Evolutionary conservation across 2,888 invertebrate species (phyloP).

Genomic region (Magallana nippona): DNA sequence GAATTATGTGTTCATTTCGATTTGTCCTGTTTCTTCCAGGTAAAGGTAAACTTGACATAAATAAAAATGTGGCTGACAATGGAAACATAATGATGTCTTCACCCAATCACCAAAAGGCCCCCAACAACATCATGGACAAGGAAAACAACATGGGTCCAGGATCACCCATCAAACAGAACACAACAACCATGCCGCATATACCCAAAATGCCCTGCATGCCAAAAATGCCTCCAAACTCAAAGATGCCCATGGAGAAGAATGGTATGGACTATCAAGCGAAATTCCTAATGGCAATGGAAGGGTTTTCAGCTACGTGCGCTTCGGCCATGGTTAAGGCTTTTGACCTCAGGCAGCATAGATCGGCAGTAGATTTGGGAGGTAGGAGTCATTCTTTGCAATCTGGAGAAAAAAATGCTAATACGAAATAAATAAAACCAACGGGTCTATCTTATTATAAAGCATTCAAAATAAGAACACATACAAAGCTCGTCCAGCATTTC

Average conservation of each 20-base stretch:
- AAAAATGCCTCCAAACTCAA: slow-evolving; percentile 43
- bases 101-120: slow-evolving; percentile 9
- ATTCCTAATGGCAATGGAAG: slow-evolving; percentile 68
- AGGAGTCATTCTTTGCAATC: slow-evolving; percentile 17
- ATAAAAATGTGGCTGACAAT: slow-evolving; percentile 50
- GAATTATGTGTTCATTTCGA: neutral
- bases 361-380: slow-evolving; percentile 71
- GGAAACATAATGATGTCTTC: slow-evolving; percentile 36
- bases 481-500: too few species aligned
- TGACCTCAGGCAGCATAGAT: slow-evolving; percentile 67
- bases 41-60: slow-evolving; percentile 47
- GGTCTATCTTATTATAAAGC: too few species aligned
- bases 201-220: slow-evolving; percentile 39
- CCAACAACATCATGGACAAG: slow-evolving; percentile 42
- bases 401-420: too few species aligned
- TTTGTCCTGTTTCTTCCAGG: slow-evolving; percentile 42
- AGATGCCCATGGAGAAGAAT: slow-evolving; percentile 37
- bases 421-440: too few species aligned
- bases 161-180: slow-evolving; percentile 18
- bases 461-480: too few species aligned
- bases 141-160: slow-evolving; percentile 36
- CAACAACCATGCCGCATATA: slow-evolving; percentile 40
- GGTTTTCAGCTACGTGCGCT: slow-evolving; percentile 62
- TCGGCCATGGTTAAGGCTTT: slow-evolving; percentile 62
- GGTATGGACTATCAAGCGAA: slow-evolving; percentile 55